Evolutionary conservation across 2,888 invertebrate genomes (phyloP).

Genomic region (Antheraea yamamai): DNA sequence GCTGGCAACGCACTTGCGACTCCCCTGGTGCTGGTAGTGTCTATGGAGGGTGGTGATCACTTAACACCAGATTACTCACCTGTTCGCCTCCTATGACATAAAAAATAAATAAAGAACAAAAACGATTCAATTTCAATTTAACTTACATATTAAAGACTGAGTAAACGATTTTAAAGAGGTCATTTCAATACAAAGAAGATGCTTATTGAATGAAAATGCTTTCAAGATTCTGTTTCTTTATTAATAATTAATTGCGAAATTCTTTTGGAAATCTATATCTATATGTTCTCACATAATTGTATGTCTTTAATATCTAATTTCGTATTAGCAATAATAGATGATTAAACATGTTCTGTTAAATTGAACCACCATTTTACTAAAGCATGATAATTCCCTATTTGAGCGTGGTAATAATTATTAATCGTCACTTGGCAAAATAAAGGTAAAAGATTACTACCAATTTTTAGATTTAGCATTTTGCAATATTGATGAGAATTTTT

Average conservation of each 20-base stretch:
- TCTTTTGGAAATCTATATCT: not conserved
- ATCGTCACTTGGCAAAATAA: not conserved
- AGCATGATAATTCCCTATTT: too few species aligned
- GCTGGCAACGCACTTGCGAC: not conserved
- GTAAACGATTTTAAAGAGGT: not conserved
- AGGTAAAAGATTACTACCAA: too few species aligned
- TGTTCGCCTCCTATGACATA: too few species aligned
- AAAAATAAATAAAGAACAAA: not conserved
- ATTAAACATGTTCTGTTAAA: not conserved
- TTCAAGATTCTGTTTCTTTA: not conserved
- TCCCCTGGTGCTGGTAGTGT: too few species aligned
- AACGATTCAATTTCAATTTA: not conserved
- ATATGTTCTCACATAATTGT: too few species aligned
- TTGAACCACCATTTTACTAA: not conserved
- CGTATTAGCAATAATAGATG: not conserved
- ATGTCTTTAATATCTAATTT: too few species aligned
- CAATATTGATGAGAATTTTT: not conserved
- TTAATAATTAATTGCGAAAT: not conserved
- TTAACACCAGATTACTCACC: too few species aligned
- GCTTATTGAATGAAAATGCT: not conserved
- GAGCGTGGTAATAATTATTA: not conserved
- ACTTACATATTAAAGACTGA: not conserved
- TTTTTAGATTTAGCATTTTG: too few species aligned
- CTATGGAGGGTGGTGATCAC: too few species aligned
- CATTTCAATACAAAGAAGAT: not conserved